A percentile compares a stretch with the other conserved stretches of the same genome.
phyloP scores from a whole-genome alignment of 2,888 invertebrate genomes.

The Xestia sexstrigata region DNA sequence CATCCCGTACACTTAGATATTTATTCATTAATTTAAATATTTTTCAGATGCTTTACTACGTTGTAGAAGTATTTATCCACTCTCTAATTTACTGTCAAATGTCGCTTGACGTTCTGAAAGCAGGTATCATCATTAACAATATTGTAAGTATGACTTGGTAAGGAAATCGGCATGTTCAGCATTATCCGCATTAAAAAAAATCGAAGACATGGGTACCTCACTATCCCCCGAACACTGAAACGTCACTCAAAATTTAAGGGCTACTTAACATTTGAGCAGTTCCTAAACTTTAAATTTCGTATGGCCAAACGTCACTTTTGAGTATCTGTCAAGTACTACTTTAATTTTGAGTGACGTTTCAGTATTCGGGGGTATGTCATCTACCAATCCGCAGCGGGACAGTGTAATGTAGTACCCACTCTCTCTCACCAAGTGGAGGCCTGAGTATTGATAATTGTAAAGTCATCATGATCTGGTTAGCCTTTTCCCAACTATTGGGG shows the following conservation, averaged over 20 bases:
- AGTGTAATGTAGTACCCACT: not conserved
- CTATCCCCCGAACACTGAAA: too few species aligned
- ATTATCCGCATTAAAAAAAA: not conserved
- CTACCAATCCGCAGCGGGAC: not conserved
- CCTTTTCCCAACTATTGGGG: too few species aligned
- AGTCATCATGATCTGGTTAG: too few species aligned
- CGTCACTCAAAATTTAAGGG: too few species aligned
- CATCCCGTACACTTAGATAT: rapidly evolving
- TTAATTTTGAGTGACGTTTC: too few species aligned
- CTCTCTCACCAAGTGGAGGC: not conserved
- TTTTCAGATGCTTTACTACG: constrained; percentile 35
- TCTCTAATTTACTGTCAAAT: constrained; percentile 23
- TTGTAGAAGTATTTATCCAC: constrained; percentile 28
- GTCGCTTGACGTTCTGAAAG: not conserved
- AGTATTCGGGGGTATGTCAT: too few species aligned
- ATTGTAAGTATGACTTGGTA: constrained; percentile 15
- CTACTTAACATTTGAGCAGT: too few species aligned
- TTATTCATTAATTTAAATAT: not conserved
- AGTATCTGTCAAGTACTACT: too few species aligned
- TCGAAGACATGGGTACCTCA: not conserved
- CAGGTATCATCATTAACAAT: not conserved
- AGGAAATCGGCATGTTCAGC: not conserved
- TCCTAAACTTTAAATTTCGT: too few species aligned
- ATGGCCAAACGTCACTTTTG: too few species aligned
- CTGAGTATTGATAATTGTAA: too few species aligned